phyloP scores from a whole-genome alignment of 2,888 invertebrate genomes.

The Leucania comma region DNA sequence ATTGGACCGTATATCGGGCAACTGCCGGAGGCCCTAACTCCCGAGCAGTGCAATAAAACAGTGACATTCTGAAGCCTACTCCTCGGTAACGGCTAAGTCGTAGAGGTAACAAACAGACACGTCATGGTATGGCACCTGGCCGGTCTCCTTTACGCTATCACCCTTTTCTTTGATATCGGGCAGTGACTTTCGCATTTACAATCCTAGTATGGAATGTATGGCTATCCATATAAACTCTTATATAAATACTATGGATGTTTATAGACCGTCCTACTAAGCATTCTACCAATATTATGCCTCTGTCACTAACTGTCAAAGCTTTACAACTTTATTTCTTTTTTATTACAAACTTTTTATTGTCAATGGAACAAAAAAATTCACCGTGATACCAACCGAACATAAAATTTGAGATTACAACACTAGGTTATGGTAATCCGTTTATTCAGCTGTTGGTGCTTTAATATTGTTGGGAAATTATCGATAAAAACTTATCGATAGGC shows the following conservation, averaged over 20 bases:
- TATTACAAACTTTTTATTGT: slow-evolving; percentile 50
- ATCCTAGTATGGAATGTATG: no score
- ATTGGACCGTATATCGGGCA: no score
- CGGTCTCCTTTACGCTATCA: no score
- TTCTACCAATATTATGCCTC: slow-evolving; percentile 39
- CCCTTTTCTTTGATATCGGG: no score
- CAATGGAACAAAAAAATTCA: slow-evolving; percentile 46
- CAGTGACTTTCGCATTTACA: no score
- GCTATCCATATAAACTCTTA: no score
- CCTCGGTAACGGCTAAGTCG: no score
- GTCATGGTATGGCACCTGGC: no score
- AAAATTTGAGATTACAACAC: slow-evolving; percentile 65
- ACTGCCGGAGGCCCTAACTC: no score
- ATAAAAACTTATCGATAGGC: slow-evolving; percentile 43
- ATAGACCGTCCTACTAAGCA: slow-evolving; percentile 41
- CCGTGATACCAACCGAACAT: slow-evolving; percentile 49
- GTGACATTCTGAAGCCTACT: no score
- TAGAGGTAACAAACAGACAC: no score
- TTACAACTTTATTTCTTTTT: slow-evolving; percentile 59
- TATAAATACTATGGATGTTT: neutral
- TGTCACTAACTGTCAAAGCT: slow-evolving; percentile 44
- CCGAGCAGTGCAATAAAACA: no score
- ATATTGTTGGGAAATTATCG: slow-evolving; percentile 45
- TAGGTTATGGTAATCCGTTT: slow-evolving; percentile 62
- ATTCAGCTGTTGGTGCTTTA: slow-evolving; percentile 31